Base-by-base conservation (phyloP, 2,888 invertebrate genomes). In the Mesorhabditis sp. region DNA sequence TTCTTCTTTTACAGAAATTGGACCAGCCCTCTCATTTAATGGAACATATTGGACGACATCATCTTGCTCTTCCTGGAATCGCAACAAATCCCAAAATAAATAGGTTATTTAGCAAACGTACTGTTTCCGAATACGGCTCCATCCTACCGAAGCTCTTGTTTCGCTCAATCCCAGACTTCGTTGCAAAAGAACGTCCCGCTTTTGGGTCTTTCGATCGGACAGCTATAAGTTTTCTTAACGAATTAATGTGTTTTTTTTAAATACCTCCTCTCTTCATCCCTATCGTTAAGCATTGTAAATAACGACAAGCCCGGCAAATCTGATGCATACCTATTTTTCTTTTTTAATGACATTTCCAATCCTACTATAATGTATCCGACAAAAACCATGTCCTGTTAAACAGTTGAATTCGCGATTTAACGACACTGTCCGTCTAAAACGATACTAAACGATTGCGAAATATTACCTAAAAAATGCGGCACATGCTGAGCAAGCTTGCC, bases 401-500 rank as follows among this genome's bases (percentile, higher is more conserved):
- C 80, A 81, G 0, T 72, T 70, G 62, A 80, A 81, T 2, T 41
- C 70, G 64, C 80, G 79, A 42, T 76, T 75, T 61, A 84, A 69
- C 1, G 80, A 75, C 3, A 84, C 79, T 1, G 84, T 80, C 15
- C 84, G 73, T 63, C 84, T 71, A 68, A 50, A 50, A 50, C n/a
- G n/a, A n/a, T n/a, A 50, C n/a, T 50, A 28, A 28, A 28, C 28
- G 28, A 1, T 50, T 13, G 58, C n/a, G n/a, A n/a, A 50, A 50
- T 28, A 28, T 28, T 28, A 50, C 58, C 58, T 10, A 50, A 84
- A 84, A 69, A 82, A 84, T 5, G 84, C 83, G 7, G 83, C 82
- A 67, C 83, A 83, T 2, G 83, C 83, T 0, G 75, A 77, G 63
- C 82, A 83, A 4, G 78, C 77, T 70, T 84, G 83, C 2, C 81